These are phyloP conservation scores for Mobula hypostoma DNA, from an alignment of 2,113 vertebrate genomes.

Conservation along the genomic window DNA sequence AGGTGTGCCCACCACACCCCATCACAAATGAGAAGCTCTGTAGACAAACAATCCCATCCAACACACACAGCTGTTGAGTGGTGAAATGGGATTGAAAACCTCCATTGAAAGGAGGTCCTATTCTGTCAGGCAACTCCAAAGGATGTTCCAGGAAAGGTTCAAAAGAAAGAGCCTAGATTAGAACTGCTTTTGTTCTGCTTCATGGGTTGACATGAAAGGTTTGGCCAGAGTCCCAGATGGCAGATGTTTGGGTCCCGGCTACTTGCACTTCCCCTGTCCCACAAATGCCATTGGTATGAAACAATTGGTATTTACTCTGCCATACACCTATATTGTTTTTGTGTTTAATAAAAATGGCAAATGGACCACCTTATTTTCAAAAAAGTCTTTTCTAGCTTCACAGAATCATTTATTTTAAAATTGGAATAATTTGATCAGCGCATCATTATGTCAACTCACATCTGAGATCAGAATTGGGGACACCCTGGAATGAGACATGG, in stretches of 20 bases:
- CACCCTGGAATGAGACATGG: neutral
- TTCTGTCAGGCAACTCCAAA: conserved; percentile 51
- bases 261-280: conserved; percentile 44
- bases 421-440: neutral
- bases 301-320: neutral
- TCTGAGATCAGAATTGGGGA: neutral
- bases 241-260: conserved; percentile 61
- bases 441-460: too few species aligned
- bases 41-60: neutral
- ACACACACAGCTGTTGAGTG: conserved; percentile 41
- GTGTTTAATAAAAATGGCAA: neutral
- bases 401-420: neutral
- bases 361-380: neutral
- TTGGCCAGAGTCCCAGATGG: conserved; percentile 64
- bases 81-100: conserved; percentile 43
- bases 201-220: conserved; percentile 68
- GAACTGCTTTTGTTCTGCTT: conserved; percentile 75
- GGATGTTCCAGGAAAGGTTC: conserved; percentile 59
- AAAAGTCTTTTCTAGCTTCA: neutral
- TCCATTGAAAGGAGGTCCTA: conserved; percentile 58
- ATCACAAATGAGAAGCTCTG: neutral
- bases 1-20: neutral
- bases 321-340: neutral
- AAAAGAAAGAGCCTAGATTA: conserved; percentile 74
- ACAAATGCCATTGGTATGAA: neutral